Evolutionary conservation across 2,888 invertebrate genomes (phyloP), one percentile per base, ranked within the genome.

Genomic region (Lacanobia oleracea): DNA sequence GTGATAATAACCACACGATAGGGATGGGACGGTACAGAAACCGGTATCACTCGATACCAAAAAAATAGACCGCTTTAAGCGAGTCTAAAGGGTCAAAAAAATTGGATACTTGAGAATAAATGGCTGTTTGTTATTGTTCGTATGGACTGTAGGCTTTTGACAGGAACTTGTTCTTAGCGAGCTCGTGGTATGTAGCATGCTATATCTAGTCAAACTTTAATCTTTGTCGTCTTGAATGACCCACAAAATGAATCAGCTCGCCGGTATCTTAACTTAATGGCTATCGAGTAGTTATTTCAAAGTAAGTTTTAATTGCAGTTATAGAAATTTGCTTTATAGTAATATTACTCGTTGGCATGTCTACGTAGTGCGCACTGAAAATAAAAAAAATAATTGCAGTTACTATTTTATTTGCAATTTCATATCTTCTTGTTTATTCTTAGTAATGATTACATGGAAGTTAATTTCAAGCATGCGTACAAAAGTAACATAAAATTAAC

Each of bases 21-120:
- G 82, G 67, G 79, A 80, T 82, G 84, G 40, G 72, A 73, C 50
- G 65, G 59, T 59, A 64, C 65, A 67, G n/a, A 82, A 84, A 82
- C 86, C 86, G 84, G 85, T 85, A 85, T 77, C 70, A 74, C 54
- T 76, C 62, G 78, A 85, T 80, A 77, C 62, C 66, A 82, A 82
- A 82, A 80, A 75, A 77, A 74, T 72, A 69, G 69, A 72, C n/a
- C 56, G 70, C 63, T 79, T 57, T 71, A 82, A 76, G 72, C 84
- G 68, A 69, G 82, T 81, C 79, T 82, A 66, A 59, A 68, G 53
- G 59, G 40, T 76, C 59, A 76, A 84, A 81, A 78, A 76, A 68
- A 61, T 75, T 79, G 68, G 37, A 78, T 70, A 81, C 77, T 73
- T 71, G 54, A 80, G 56, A 64, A 67, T 83, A 82, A 83, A 67